Evolutionary conservation across 2,888 invertebrate genomes (phyloP).

Genomic region (Creontiades dilutus): DNA sequence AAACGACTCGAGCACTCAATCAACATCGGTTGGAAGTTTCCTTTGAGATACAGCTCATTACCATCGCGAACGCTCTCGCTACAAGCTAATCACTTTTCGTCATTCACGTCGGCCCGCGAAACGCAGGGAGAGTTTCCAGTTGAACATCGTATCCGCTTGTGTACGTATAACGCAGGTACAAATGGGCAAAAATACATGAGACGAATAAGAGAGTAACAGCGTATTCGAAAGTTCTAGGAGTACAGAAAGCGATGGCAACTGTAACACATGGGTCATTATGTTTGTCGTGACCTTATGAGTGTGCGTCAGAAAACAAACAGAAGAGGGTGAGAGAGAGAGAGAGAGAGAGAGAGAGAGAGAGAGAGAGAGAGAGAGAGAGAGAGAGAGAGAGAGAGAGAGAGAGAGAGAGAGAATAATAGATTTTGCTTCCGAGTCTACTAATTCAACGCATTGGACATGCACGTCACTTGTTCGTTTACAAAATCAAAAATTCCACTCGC

Average conservation of each 20-base stretch:
- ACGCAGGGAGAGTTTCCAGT: neutral
- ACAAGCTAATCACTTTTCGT: neutral
- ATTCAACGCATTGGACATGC: no score
- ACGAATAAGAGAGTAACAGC: no score
- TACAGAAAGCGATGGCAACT: no score
- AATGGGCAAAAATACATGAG: no score
- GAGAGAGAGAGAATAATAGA: no score
- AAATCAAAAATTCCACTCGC: no score
- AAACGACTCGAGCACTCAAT: neutral
- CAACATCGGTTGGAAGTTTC: conserved; percentile 8
- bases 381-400: neutral
- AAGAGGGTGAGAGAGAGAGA: neutral
- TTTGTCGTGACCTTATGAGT: no score
- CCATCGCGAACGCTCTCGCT: conserved; percentile 9
- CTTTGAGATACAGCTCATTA: conserved; percentile 25
- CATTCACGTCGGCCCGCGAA: neutral
- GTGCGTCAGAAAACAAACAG: neutral
- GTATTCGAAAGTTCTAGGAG: no score
- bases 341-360: neutral
- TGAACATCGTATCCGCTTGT: neutral
- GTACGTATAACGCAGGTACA: no score
- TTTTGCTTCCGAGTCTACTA: no score
- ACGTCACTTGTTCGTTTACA: no score
- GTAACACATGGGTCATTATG: no score
- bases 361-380: neutral